Evolutionary conservation across 2,797 vertebrate genomes (phyloP), one percentile per base, ranked within the genome.

Genomic region (Cossypha caffra): DNA sequence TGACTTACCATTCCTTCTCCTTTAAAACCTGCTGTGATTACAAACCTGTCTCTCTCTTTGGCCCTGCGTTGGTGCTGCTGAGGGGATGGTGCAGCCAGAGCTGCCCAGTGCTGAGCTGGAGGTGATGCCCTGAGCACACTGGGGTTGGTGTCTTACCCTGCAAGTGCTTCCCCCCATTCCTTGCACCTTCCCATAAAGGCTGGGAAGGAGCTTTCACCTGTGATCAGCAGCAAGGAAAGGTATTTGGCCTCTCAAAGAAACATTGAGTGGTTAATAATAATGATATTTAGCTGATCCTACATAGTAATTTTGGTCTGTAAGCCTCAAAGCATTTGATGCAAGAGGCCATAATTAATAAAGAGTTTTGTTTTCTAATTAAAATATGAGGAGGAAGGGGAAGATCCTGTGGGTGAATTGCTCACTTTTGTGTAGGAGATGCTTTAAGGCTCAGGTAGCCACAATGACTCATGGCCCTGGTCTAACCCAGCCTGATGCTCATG

Each of bases 281-380:
- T 18, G 33, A 15, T 8, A 21, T n/a, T 87, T 61, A 52, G 4
- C n/a, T 74, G 33, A 13, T 80, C 52, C 75, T 61, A 33, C 5
- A 0, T 7, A 24, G 61, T 58, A 10, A 25, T 94, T 90, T 21
- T 20, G 45, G 75, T 83, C 61, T 64, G 52, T 47, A 57, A 68
- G 28, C 38, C 40, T 93, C n/a, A 26, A 86, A 61, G 64, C 3
- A 12, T 77, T 80, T 90, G 31, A 7, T 11, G 38, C 31, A 71
- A 51, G 47, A 68, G 24, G 15, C 18, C 43, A 40, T 48, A 75
- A 58, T 61, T 66, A 64, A 58, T 45, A 9, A 48, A 42, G 68
- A 11, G 38, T 20, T 93, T 71, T 77, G 37, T 78, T 93, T 92
- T 57, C 69, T 95, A 66, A 90, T 86, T 94, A 90, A 93, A 88